Base-by-base conservation (phyloP, 2,797 vertebrate genomes). In the Sebastolobus altivelis region DNA sequence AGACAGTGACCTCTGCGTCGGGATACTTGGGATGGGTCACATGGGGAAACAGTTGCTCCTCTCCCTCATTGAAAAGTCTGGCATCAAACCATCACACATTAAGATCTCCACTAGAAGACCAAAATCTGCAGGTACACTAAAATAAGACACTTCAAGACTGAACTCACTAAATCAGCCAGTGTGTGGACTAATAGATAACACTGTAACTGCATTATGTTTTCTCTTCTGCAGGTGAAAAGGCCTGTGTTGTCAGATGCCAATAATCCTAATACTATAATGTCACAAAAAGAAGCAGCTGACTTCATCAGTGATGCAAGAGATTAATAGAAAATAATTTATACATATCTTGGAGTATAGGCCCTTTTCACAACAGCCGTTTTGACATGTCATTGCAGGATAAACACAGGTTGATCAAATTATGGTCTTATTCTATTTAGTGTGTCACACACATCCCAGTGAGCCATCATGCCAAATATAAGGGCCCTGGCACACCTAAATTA, bases 1-100 rank as follows among this genome's bases (percentile, higher is more conserved):
- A 37, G 72, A 55, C 31, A 0, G 46, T 10, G 55, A 56, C 16
- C 56, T 96, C 46, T 86, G 88, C 20, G 86, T 97, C 71, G 96
- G 96, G n/a, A 93, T 97, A 73, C 85, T 97, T 3, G 95, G 96
- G 14, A 75, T 93, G n/a, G 96, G 96, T 35, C 91, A 90, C 69
- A 60, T 97, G 14, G 95, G 96, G 5, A 97, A 95, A 91, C 95
- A 96, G 81, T 80, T 97, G 86, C 90, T 92, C 8, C 14, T 0
- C 0, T 83, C 12, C 4, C 86, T 97, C 69, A 87, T 96, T 40
- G 55, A 75, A 8, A 71, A 91, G 4, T 88, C 90, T n/a, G 89
- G 56, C 4, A 18, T 97, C 65, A 88, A 76, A 37, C 58, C 91
- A 13, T 79, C 90, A 16, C 81, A 92, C 49, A 90, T 97, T 75